phyloP scores from a whole-genome alignment of 2,888 invertebrate genomes.

The Globia sparganii region DNA sequence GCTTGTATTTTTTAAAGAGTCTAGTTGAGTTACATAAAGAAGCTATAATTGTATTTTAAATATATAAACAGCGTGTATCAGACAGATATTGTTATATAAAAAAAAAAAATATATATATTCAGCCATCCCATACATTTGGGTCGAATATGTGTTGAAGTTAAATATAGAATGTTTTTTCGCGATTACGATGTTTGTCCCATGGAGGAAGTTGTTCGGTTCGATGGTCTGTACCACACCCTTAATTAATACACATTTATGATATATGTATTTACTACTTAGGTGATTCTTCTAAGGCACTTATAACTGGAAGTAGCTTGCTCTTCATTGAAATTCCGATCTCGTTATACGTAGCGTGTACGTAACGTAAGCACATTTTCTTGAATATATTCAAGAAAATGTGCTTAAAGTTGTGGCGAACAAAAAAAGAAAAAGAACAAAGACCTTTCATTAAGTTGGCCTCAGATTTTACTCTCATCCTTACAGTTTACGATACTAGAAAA shows the following conservation, averaged over 20 bases:
- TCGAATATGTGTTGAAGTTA: not conserved
- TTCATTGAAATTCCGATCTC: not conserved
- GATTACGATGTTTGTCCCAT: not conserved
- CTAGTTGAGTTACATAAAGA: not conserved
- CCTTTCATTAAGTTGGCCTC: not conserved
- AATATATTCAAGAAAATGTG: not conserved
- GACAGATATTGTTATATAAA: too few species aligned
- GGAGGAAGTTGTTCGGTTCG: not conserved
- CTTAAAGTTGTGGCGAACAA: not conserved
- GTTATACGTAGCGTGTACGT: not conserved
- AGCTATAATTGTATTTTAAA: not conserved
- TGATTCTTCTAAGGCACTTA: not conserved
- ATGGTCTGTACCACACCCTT: not conserved
- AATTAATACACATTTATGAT: too few species aligned
- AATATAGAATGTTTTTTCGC: not conserved
- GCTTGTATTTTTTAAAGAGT: conserved; percentile 1
- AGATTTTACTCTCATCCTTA: not conserved
- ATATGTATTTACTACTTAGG: not conserved
- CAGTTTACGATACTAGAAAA: not conserved
- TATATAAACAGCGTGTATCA: not conserved
- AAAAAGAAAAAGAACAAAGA: not conserved
- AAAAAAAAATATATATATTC: too few species aligned
- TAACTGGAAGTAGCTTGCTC: not conserved
- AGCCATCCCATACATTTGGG: too few species aligned
- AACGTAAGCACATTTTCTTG: too few species aligned